Conservation (phyloP, 2,797 vertebrate species). For the Mus spretus region DNA sequence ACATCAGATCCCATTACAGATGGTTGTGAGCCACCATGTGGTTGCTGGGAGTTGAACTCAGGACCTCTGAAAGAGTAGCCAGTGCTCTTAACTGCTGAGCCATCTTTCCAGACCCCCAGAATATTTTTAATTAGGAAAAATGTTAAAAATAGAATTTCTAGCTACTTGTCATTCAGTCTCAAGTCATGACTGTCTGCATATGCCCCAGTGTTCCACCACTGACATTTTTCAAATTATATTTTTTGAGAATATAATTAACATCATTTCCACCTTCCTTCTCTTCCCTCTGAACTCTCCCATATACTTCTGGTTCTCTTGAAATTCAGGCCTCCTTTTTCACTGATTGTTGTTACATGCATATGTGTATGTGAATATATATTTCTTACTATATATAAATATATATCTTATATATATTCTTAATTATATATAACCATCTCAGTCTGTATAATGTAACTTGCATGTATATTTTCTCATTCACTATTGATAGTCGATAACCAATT, state of each 20-base stretch:
- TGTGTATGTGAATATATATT: too few relatives aligned
- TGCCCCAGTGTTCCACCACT: background rate
- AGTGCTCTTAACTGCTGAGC: too few relatives aligned
- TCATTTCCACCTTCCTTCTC: background rate
- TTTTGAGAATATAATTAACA: background rate
- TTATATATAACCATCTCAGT: background rate
- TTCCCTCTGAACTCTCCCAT: background rate
- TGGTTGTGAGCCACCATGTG: too few relatives aligned
- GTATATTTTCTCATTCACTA: background rate
- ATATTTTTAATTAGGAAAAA: conserved; percentile 28
- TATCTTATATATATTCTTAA: background rate
- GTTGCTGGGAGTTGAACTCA: too few relatives aligned
- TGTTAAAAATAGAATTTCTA: conserved; percentile 11
- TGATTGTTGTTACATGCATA: background rate
- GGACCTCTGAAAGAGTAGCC: too few relatives aligned
- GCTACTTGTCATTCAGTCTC: background rate
- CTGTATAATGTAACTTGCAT: background rate
- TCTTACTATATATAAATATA: too few relatives aligned
- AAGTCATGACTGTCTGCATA: background rate
- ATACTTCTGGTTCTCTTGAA: background rate
- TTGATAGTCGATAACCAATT: background rate
- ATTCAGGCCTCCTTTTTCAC: background rate
- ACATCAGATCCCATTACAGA: too few relatives aligned
- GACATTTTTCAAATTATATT: background rate
- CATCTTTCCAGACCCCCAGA: background rate